A percentile compares a stretch with the other conserved stretches of the same genome.
phyloP scores from a whole-genome alignment of 2,888 invertebrate genomes.

The Synanthedon andrenaeformis region DNA sequence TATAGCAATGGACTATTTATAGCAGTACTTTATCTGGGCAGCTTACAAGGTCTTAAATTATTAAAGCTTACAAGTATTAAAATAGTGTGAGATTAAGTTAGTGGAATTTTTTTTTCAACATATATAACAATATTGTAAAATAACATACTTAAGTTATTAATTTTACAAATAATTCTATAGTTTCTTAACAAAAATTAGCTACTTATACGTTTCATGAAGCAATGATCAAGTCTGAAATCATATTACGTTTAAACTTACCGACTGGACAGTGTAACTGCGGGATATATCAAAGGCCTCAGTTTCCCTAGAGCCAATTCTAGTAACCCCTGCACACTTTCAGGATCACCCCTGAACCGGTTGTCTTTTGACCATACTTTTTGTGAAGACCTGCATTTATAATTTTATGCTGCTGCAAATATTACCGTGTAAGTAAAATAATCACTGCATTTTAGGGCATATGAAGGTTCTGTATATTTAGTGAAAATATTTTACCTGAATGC shows the following conservation, averaged over 20 bases:
- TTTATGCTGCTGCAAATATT: background rate
- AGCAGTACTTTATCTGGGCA: too few relatives aligned
- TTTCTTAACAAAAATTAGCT: too few relatives aligned
- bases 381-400: constrained; percentile 70
- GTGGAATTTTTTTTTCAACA: too few relatives aligned
- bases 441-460: background rate
- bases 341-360: constrained; percentile 66
- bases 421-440: background rate
- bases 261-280: constrained; percentile 75
- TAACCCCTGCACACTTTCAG: constrained; percentile 78
- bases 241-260: constrained; percentile 61
- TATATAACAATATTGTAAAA: too few relatives aligned
- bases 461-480: background rate
- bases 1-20: too few relatives aligned
- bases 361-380: constrained; percentile 72
- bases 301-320: constrained; percentile 74
- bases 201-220: too few relatives aligned
- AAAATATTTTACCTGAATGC: constrained; percentile 73
- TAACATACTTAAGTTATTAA: too few relatives aligned
- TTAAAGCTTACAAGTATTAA: too few relatives aligned
- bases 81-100: too few relatives aligned
- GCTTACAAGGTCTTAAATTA: too few relatives aligned
- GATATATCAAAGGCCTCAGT: constrained; percentile 68
- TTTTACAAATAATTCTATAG: too few relatives aligned
- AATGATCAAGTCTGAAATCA: too few relatives aligned